Percentiles rank a stretch among this genome's conserved stretches.
Conservation (phyloP, 2,888 invertebrate genomes). For the Holacanthella duospinosa region DNA sequence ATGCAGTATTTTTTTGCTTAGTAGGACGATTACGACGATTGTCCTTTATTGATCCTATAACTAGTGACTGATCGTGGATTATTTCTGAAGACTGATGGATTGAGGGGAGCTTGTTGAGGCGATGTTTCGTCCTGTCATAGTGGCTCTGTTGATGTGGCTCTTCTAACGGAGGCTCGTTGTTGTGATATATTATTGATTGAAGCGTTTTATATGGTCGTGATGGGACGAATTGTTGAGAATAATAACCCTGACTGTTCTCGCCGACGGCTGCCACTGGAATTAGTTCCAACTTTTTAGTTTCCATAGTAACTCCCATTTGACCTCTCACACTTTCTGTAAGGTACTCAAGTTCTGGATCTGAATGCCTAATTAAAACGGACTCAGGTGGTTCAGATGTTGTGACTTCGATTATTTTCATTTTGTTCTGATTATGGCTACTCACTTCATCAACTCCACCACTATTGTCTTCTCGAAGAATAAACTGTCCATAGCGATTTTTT, state of each 20-base stretch:
- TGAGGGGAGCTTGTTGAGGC: neutral
- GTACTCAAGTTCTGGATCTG: conserved; percentile 1
- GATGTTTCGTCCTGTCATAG: conserved; percentile 15
- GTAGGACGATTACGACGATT: neutral
- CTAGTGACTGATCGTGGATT: neutral
- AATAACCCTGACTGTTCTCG: neutral
- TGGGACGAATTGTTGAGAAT: neutral
- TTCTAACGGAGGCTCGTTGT: neutral
- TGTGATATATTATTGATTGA: too few relatives aligned
- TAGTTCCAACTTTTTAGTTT: neutral
- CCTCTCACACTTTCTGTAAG: neutral
- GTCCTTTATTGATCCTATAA: neutral
- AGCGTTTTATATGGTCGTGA: too few relatives aligned
- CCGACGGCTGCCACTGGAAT: neutral
- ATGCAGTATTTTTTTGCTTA: too few relatives aligned
- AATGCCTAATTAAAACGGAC: neutral
- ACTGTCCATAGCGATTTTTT: neutral
- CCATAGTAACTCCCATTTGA: neutral
- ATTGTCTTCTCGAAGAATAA: neutral
- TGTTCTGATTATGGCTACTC: neutral
- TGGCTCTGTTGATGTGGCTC: conserved; percentile 2
- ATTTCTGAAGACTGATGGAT: neutral
- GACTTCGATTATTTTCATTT: neutral
- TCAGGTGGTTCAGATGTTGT: neutral
- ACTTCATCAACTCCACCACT: neutral